Evolutionary conservation across 2,113 vertebrate species (phyloP), one percentile per base, ranked within the genome.

Genomic region (Corythornis madagascariensis): DNA sequence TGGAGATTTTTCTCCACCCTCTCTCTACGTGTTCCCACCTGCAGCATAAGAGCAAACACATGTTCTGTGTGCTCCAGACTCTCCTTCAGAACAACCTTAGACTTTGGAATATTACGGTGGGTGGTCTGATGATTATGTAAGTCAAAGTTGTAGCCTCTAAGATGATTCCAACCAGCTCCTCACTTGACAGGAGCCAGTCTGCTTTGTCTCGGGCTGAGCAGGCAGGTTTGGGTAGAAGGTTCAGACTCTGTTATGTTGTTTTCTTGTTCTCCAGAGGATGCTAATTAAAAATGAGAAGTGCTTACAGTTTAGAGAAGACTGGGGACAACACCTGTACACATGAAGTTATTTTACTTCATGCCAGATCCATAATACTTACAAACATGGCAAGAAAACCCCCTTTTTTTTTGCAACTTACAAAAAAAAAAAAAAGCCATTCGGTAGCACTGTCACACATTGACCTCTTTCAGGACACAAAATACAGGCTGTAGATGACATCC

Each of bases 321-420:
- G 33, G 11, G 31, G 15, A 50, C 31, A 45, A 35, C 11, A 38
- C 5, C 55, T 73, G 19, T 33, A 50, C 31, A 15, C 16, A 7
- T 55, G 7, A 67, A 86, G 12, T 69, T 61, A 65, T 45, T 82
- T 71, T 60, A 61, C 7, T 15, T 81, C 31, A 40, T 81, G 14
- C 48, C 11, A 9, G 33, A 16, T 16, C n/a, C 25, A 40, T 63
- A 74, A 71, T 26, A 69, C 6, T 65, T 56, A 75, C 45, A 86
- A 91, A 38, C 11, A 42, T 9, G 21, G 4, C 10, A 48, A 48
- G 38, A 40, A 35, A 76, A 22, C 14, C 0, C 0, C 11, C 2
- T 0, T 8, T 7, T 38, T 43, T 59, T 64, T 78, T 70, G 20
- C 22, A 61, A 33, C 13, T 60, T 93, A 40, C 47, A 76, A 29